Percentiles rank a stretch among this genome's conserved stretches.
Conservation (phyloP, 2,888 invertebrate genomes). For the Cyclophora punctaria region DNA sequence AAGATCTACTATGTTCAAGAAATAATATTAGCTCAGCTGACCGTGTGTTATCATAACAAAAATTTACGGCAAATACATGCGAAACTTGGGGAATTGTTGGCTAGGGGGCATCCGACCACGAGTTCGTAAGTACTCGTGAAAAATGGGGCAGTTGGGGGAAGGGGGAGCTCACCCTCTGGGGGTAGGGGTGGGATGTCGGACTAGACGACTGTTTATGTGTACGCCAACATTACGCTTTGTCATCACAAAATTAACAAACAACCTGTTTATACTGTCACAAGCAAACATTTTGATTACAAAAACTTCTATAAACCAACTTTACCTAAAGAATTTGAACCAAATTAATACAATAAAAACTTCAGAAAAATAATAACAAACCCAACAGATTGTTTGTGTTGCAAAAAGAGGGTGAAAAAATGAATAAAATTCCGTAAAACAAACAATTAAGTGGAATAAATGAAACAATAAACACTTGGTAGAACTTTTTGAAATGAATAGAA, state of each 20-base stretch:
- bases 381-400: too few relatives aligned
- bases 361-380: too few relatives aligned
- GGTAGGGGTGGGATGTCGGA: conserved; percentile 24
- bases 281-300: too few relatives aligned
- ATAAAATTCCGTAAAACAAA: conserved; percentile 25
- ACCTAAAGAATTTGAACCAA: too few relatives aligned
- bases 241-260: conserved; percentile 63
- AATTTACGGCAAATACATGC: conserved; percentile 45
- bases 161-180: conserved; percentile 17
- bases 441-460: conserved; percentile 31
- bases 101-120: conserved; percentile 32
- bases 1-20: conserved; percentile 12
- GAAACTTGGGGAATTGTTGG: conserved; percentile 34
- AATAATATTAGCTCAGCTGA: conserved; percentile 44
- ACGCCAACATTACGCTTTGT: conserved; percentile 53
- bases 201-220: conserved; percentile 59
- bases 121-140: conserved; percentile 50
- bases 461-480: conserved; percentile 36
- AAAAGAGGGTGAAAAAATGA: conserved; percentile 3
- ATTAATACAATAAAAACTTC: too few relatives aligned
- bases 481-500: conserved; percentile 46
- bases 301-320: too few relatives aligned
- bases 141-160: conserved; percentile 46
- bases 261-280: conserved; percentile 30
- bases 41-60: conserved; percentile 51